Evolutionary conservation across 2,888 invertebrate genomes (phyloP), one percentile per base, ranked within the genome.

Genomic region (Carpatolechia fugitivella): DNA sequence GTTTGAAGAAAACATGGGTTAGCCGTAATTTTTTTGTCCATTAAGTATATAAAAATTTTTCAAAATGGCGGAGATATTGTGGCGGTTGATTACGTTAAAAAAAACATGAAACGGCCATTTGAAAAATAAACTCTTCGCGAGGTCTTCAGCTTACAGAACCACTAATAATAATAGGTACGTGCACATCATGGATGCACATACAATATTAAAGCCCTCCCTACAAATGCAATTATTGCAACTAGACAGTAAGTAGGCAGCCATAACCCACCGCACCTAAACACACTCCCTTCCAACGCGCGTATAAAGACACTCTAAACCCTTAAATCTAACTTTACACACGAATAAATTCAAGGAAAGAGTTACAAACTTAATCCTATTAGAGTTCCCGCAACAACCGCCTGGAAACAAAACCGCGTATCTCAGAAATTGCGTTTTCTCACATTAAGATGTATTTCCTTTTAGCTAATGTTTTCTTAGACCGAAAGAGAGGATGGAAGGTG

Each of bases 301-400:
- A 44, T 24, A 44, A 13, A 63, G 61, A 61, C 59, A 56, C 59
- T 51, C 54, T 16, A 50, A 60, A 60, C 60, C 59, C 61, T 56
- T 69, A 69, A 70, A 69, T 67, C 67, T 61, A 61, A 64, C 58
- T 59, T 59, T 56, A 60, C 61, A 57, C 53, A 49, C 49, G 55
- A 62, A 71, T 70, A 70, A 70, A 69, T 70, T 64, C 56, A 58
- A 57, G 33, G 55, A 65, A 66, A 65, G 70, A 67, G 72, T 69
- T 66, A 60, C 55, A 55, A 70, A 68, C 64, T 69, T 65, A 56
- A 56, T 60, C 61, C 60, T 52, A 38, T 58, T 49, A 52, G 36
- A 50, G 35, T 36, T 41, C 11, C 48, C 54, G 35, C 56, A 56
- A 52, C 35, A 31, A 33, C 33, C 29, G 20, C 38, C 20, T 10